A percentile compares a stretch with the other conserved stretches of the same genome.
Conservation (phyloP, 2,797 vertebrate genomes). For the Epinephelus coioides region DNA sequence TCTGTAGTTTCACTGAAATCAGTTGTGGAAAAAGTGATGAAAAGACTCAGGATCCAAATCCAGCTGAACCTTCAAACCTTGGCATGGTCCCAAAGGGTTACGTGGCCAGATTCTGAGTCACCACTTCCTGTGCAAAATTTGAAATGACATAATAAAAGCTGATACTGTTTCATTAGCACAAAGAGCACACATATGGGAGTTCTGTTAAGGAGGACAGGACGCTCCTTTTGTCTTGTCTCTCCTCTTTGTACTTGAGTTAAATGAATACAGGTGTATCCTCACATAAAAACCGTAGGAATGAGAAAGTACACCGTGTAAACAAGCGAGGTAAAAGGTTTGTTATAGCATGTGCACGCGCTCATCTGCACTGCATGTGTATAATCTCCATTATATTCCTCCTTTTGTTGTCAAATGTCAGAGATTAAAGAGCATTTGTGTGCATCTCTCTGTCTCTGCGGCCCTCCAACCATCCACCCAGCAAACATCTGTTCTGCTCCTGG, state of each 20-base stretch:
- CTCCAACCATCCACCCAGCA: slow-evolving; percentile 31
- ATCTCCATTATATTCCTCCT: slow-evolving; percentile 19
- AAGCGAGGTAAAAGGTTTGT: slow-evolving; percentile 1
- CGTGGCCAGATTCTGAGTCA: background rate
- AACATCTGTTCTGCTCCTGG: slow-evolving; percentile 53
- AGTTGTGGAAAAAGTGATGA: background rate
- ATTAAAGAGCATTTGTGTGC: slow-evolving; percentile 41
- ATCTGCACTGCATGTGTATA: slow-evolving; percentile 11
- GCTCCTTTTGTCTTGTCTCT: background rate
- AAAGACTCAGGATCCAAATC: background rate
- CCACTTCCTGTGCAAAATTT: background rate
- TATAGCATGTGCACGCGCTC: background rate
- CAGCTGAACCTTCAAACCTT: background rate
- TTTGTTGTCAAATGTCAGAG: slow-evolving; percentile 49
- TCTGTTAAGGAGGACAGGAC: background rate
- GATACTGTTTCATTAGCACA: background rate
- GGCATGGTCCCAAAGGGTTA: background rate
- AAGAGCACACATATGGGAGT: background rate
- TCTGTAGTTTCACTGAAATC: too few species aligned
- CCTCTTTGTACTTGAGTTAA: background rate
- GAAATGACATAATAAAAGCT: background rate
- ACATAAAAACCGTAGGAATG: background rate
- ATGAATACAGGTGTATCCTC: background rate
- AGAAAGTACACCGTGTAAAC: background rate
- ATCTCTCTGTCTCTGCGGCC: slow-evolving; percentile 6